Percentiles rank a stretch among this genome's conserved stretches.
Evolutionary conservation across 2,113 vertebrate species (phyloP).

Genomic region (Thunnus maccoyii): DNA sequence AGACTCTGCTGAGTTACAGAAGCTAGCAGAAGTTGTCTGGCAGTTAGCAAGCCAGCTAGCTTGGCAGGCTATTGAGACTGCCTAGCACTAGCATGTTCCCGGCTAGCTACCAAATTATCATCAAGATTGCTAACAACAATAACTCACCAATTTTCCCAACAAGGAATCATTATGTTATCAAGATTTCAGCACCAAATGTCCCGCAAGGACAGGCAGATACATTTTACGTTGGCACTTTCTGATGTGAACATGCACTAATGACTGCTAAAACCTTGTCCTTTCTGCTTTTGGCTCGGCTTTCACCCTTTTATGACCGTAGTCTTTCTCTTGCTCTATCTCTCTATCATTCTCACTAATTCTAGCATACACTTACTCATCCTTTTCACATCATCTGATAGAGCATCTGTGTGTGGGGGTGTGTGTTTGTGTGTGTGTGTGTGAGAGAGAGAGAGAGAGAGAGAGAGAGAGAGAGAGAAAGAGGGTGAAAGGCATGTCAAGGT

Average conservation of each 20-base stretch:
- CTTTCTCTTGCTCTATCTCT: background rate
- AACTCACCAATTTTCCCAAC: background rate
- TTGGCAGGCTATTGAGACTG: background rate
- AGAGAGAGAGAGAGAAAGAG: background rate
- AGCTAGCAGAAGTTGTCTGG: slow-evolving; percentile 11
- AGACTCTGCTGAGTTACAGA: background rate
- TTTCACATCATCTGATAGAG: slow-evolving; percentile 5
- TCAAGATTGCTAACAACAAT: background rate
- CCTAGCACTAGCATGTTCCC: too few relatives aligned
- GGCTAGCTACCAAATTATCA: background rate
- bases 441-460: background rate
- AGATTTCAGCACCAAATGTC: background rate
- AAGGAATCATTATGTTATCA: background rate
- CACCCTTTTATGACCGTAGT: background rate
- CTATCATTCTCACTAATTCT: slow-evolving; percentile 13
- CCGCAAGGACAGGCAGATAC: background rate
- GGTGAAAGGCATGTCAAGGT: slow-evolving; percentile 64
- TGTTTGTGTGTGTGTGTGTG: background rate
- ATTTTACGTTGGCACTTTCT: background rate
- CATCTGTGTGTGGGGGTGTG: background rate
- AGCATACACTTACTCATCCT: slow-evolving; percentile 11
- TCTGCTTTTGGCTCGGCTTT: background rate
- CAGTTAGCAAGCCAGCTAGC: background rate
- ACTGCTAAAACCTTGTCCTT: background rate
- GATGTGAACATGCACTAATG: background rate